Evolutionary conservation across 23 tunicate genomes (phyloP).

Genomic region (Botrylloides violaceus): DNA sequence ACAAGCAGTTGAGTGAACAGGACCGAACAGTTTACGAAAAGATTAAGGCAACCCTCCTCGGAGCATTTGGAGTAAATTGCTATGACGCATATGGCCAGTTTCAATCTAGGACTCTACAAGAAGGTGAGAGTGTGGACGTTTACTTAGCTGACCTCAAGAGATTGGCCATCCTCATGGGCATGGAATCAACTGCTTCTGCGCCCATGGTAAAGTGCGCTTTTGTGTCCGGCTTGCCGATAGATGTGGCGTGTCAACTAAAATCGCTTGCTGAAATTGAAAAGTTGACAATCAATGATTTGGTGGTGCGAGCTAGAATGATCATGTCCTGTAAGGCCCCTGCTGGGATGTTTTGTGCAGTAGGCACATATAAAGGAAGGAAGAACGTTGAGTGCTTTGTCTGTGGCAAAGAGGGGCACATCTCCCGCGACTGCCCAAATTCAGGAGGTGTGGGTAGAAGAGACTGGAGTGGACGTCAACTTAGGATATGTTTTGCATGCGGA

Average conservation of each 20-base stretch:
- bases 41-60: background rate
- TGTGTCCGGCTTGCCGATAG: background rate
- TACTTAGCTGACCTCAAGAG: background rate
- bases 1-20: background rate
- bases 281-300: background rate
- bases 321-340: background rate
- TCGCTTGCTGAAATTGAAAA: background rate
- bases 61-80: background rate
- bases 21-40: background rate
- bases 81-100: background rate
- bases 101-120: background rate
- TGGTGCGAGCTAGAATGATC: background rate
- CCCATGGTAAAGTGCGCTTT: constrained; percentile 1
- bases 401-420: background rate
- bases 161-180: background rate
- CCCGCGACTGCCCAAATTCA: background rate
- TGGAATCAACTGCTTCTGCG: background rate
- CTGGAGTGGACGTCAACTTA: background rate
- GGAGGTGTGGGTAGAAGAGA: background rate
- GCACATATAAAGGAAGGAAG: constrained; percentile 2
- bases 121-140: background rate
- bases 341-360: background rate
- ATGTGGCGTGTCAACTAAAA: background rate
- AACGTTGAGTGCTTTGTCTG: background rate
- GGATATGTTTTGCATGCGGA: background rate